These are phyloP conservation scores for Albula glossodonta DNA, from an alignment of 2,113 vertebrate genomes.

Conservation along the genomic window DNA sequence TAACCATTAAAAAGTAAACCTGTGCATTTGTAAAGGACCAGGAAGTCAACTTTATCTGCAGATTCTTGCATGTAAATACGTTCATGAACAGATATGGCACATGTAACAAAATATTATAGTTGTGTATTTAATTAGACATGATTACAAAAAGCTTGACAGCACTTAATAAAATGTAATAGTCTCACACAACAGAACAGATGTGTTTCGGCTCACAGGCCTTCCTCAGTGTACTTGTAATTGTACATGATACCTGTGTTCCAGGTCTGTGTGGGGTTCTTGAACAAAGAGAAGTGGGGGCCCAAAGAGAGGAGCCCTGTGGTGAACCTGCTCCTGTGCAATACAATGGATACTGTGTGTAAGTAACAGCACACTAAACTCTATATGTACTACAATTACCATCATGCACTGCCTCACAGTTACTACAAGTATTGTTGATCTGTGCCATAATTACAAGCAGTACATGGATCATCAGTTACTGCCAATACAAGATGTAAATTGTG, in stretches of 20 bases:
- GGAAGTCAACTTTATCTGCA: no score
- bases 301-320: slow-evolving; percentile 61
- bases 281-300: slow-evolving; percentile 50
- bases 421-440: background rate
- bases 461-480: background rate
- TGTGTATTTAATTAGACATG: no score
- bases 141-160: no score
- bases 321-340: slow-evolving; percentile 35
- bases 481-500: background rate
- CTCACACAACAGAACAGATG: no score
- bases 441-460: background rate
- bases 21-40: no score
- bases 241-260: slow-evolving; percentile 26
- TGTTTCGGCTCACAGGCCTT: background rate
- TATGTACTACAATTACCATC: background rate
- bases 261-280: slow-evolving; percentile 65
- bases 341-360: slow-evolving; percentile 65
- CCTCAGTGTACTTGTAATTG: background rate
- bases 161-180: no score
- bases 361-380: background rate
- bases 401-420: background rate
- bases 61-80: no score
- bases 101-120: no score
- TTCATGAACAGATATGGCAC: no score
- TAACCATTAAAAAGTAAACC: no score